phyloP scores from a whole-genome alignment of 2,888 invertebrate species.

The Drosophila anomelani region DNA sequence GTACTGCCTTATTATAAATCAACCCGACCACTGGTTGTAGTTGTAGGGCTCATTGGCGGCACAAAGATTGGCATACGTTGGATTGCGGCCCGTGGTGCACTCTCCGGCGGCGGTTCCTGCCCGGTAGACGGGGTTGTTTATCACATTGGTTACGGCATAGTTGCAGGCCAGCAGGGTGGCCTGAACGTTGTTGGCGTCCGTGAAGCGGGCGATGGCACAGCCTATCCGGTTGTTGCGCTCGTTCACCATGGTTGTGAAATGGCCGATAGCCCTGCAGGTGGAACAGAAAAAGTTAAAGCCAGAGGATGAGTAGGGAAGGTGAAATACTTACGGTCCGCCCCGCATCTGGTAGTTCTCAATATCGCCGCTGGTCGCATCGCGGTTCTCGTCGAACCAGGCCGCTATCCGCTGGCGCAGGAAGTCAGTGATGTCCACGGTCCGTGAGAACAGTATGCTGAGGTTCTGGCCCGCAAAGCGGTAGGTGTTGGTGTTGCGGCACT shows the following conservation, averaged over 20 bases:
- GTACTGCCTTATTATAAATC: too few species aligned
- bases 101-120: constrained; percentile 57
- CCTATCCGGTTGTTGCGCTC: constrained; percentile 72
- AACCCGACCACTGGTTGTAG: constrained; percentile 59
- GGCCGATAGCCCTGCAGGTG: constrained; percentile 63
- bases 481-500: constrained; percentile 68
- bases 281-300: background rate
- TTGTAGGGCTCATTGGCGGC: constrained; percentile 56
- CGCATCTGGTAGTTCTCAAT: constrained; percentile 55
- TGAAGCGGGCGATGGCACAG: constrained; percentile 63
- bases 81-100: constrained; percentile 61
- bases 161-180: constrained; percentile 67
- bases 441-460: constrained; percentile 59
- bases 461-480: constrained; percentile 71
- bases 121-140: constrained; percentile 63
- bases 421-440: constrained; percentile 24
- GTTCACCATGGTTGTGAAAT: constrained; percentile 65
- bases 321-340: constrained; percentile 60
- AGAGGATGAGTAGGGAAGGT: background rate
- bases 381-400: constrained; percentile 64
- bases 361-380: constrained; percentile 60
- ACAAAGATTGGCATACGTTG: constrained; percentile 62
- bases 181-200: constrained; percentile 50
- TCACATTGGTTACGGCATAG: constrained; percentile 70
- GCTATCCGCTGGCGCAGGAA: constrained; percentile 62